Base-by-base conservation (phyloP, 37 sponge, comb jelly and placozoan species). In the Spongilla lacustris region DNA sequence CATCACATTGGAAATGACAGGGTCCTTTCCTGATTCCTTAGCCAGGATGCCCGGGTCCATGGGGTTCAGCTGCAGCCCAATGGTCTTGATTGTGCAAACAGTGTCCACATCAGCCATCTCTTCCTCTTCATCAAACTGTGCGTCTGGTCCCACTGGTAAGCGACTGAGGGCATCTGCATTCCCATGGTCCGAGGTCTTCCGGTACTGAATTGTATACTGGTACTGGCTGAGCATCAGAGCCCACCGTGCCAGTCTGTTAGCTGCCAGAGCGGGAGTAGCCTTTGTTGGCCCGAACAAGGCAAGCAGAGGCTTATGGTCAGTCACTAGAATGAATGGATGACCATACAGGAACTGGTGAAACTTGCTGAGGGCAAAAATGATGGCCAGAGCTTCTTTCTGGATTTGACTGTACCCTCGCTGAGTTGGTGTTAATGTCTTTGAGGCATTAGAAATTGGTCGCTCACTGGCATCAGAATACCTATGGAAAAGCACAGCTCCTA, bases 261-360 rank as follows among this genome's bases (percentile, higher is more conserved):
- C 49, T 19, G 74, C 50, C 36, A 73, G 74, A 28, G 71, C 37
- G 1, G 83, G 58, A 6, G 32, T 37, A 22, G 50, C 11, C 24
- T 72, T 33, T 37, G 68, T 21, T 37, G 41, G 71, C 19, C 36
- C 17, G 0, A 83, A 32, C 14, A 83, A 25, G 32, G 50, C 8
- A 75, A 76, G 48, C 27, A 76, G 69, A 31, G 85, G 85, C 70
- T 85, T 85, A 36, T 85, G 85, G 24, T 76, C 76, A 6, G 78
- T 76, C 69, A 38, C 34, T 19, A 85, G 37, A 8, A 30, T 66
- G 30, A 85, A 85, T 4, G 22, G 35, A 36, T 24, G 67, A 29
- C 85, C 71, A 58, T 36, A 85, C 67, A 85, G 29, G 73, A 37
- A 85, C 5, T 29, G 30, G 29, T 32, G 69, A 34, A 85, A 76